These are phyloP conservation scores for Connochaetes taurinus DNA, from an alignment of 2,113 vertebrate species.

Conservation along the genomic window DNA sequence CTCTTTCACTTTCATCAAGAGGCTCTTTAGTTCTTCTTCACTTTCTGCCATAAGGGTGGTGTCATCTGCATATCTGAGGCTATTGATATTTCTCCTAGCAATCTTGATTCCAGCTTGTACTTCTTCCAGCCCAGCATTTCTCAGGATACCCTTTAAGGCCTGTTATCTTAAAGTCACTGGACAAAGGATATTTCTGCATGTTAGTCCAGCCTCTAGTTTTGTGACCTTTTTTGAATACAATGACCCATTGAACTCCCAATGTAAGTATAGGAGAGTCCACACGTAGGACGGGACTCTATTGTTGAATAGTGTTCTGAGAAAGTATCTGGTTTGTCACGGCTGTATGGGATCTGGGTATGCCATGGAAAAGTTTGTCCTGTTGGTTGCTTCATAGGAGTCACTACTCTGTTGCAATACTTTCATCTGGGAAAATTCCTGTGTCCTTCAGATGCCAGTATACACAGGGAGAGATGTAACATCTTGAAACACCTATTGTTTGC, in stretches of 20 bases:
- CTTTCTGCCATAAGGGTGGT: too few relatives aligned
- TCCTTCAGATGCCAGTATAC: background rate
- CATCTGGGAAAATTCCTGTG: background rate
- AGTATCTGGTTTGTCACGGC: background rate
- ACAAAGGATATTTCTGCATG: background rate
- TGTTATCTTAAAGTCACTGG: background rate
- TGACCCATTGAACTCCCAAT: background rate
- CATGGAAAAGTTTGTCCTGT: background rate
- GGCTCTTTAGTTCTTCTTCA: too few relatives aligned
- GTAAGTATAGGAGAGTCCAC: background rate
- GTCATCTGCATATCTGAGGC: too few relatives aligned
- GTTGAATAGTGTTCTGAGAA: background rate
- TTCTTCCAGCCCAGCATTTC: background rate
- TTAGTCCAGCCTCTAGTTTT: background rate
- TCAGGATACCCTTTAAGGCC: background rate
- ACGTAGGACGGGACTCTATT: background rate
- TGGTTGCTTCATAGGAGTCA: background rate
- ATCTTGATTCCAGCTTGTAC: background rate
- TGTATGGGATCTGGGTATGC: background rate
- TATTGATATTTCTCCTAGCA: background rate
- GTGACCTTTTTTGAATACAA: background rate
- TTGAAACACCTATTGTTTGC: background rate
- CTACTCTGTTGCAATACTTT: background rate
- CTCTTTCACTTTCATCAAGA: too few relatives aligned
- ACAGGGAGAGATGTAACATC: background rate